Evolutionary conservation across 2,113 vertebrate genomes (phyloP).

Genomic region (Thomomys bottae): DNA sequence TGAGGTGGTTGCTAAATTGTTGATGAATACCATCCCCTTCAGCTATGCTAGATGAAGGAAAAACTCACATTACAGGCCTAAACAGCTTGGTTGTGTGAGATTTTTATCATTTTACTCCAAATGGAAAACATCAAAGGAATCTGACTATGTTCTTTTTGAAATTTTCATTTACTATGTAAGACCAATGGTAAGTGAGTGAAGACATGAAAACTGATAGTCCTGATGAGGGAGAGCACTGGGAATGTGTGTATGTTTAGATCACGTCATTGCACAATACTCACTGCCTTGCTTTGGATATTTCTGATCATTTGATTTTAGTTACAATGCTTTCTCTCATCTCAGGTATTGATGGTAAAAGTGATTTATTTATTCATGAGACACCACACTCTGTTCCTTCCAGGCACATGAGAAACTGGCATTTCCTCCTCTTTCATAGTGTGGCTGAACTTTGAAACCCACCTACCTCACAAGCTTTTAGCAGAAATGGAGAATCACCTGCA

Average conservation of each 20-base stretch:
- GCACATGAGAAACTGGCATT: not conserved
- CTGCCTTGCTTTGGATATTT: not conserved
- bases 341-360: not conserved
- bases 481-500: not conserved
- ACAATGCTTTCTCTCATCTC: not conserved
- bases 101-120: not conserved
- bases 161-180: not conserved
- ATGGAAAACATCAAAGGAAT: not conserved
- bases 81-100: no score
- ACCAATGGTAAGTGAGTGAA: not conserved
- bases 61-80: not conserved
- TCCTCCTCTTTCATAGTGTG: not conserved
- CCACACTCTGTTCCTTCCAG: not conserved
- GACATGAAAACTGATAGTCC: not conserved
- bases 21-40: not conserved
- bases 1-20: not conserved
- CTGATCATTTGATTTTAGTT: not conserved
- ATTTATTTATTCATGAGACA: not conserved
- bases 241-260: not conserved
- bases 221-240: not conserved
- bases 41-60: not conserved
- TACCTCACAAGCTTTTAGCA: not conserved
- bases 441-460: not conserved
- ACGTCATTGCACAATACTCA: not conserved
- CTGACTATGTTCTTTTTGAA: not conserved